Base-by-base conservation (phyloP, 2,797 vertebrate species). In the Pangasius krempfi region DNA sequence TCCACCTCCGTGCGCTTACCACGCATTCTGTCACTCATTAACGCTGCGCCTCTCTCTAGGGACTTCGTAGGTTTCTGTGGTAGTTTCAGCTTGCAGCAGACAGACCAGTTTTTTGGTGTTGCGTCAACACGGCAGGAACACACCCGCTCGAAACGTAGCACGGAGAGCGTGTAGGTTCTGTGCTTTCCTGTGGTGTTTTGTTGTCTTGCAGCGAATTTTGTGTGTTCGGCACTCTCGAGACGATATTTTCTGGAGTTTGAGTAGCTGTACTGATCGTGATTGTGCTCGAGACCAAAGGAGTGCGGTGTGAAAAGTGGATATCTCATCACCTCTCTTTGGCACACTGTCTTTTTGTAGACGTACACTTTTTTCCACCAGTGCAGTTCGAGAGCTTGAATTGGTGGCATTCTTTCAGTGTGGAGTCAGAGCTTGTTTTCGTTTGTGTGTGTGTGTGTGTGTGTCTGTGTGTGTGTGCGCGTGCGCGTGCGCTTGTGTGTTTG, bases 11-110 rank as follows among this genome's bases (percentile, higher is more conserved):
- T 91, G 94, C 91, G 91, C 88, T 83, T 68, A 20, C 86, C 86
- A 52, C 60, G 66, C 66, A 25, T 93, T 93, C 94, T 95, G 95
- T 95, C 95, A 96, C 95, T 96, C 95, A 96, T 96, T 96, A 96
- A 96, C 95, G 95, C 93, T 93, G 92, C 94, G 92, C 93, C 94
- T 93, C 94, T 95, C 94, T 95, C 94, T 92, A 93, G 93, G 94
- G 93, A 89, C 88, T 85, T 68, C 92, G 50, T 89, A 60, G 86
- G 82, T 85, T 85, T 87, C 86, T 50, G 86, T 66, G 72, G 33
- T 60, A 56, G 89, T 89, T 89, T 89, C 88, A 84, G 79, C 72
- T 76, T 85, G 85, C 75, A 87, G 89, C 75, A 64, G 89, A 76
- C 75, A 73, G 82, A 89, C 89, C 89, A 85, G 89, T 89, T 89